Evolutionary conservation across 2,797 vertebrate species (phyloP).

Genomic region (Ctenopoma kingsleyae): DNA sequence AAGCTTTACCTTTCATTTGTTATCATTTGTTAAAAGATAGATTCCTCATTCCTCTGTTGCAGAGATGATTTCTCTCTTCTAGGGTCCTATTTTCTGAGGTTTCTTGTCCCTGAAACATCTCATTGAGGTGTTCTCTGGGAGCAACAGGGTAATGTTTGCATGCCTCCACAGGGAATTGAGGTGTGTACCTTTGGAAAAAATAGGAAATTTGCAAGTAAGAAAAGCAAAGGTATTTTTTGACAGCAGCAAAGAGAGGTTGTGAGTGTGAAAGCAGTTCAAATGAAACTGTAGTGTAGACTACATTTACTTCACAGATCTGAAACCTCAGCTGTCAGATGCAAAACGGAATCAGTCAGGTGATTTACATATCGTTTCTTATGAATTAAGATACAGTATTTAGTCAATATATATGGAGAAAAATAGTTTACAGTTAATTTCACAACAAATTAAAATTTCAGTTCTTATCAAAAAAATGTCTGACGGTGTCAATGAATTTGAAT

Average conservation of each 20-base stretch:
- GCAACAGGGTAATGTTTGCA: conserved; percentile 6
- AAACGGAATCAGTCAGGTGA: background rate
- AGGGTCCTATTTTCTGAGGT: too few relatives aligned
- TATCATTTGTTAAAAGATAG: too few relatives aligned
- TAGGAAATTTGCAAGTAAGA: background rate
- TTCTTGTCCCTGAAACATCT: background rate
- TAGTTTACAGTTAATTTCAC: background rate
- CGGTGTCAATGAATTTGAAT: background rate
- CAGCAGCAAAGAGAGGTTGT: background rate
- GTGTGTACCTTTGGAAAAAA: conserved; percentile 23
- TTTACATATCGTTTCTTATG: background rate
- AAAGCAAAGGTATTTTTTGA: background rate
- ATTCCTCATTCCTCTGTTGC: too few relatives aligned
- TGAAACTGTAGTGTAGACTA: background rate
- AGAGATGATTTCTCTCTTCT: too few relatives aligned
- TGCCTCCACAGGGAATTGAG: background rate
- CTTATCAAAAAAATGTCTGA: background rate
- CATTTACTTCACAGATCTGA: background rate
- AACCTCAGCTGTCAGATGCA: background rate
- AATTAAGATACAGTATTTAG: background rate
- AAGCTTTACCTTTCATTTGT: too few relatives aligned
- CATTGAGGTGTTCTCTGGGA: conserved; percentile 25
- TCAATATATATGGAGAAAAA: background rate
- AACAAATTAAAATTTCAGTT: background rate
- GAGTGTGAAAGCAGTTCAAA: background rate